These are phyloP conservation scores for Tachysurus fulvidraco DNA, from an alignment of 2,113 vertebrate genomes.

Conservation along the genomic window DNA sequence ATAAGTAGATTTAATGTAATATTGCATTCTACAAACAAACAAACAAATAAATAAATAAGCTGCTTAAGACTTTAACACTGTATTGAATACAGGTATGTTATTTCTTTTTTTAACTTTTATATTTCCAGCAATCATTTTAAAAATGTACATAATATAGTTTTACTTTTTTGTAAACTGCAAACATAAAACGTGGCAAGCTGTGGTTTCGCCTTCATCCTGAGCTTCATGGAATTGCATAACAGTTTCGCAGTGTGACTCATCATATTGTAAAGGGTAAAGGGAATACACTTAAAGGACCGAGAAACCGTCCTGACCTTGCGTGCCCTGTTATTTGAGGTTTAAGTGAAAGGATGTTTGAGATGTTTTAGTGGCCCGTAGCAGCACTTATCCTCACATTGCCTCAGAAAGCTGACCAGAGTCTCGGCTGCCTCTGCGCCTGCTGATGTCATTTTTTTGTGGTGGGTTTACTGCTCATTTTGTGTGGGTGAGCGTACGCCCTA, in stretches of 20 bases:
- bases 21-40: not conserved
- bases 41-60: too few relatives aligned
- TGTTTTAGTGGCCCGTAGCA: slow-evolving; percentile 22
- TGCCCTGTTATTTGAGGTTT: slow-evolving; percentile 31
- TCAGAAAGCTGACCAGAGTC: slow-evolving; percentile 2
- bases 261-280: not conserved
- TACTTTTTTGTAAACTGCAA: not conserved
- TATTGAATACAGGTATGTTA: not conserved
- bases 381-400: slow-evolving; percentile 20
- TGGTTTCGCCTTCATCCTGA: not conserved
- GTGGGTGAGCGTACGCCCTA: slow-evolving; percentile 8
- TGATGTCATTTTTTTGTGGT: slow-evolving; percentile 18
- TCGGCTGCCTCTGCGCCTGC: not conserved
- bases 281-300: slow-evolving; percentile 1
- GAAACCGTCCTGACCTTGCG: not conserved
- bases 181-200: not conserved
- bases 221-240: not conserved
- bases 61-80: not conserved
- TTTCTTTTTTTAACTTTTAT: not conserved
- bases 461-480: slow-evolving; percentile 8
- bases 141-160: not conserved
- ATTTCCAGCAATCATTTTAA: not conserved
- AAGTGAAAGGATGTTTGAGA: not conserved
- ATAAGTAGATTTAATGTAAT: not conserved
- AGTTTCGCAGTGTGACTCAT: not conserved